Evolutionary conservation across 2,113 vertebrate genomes (phyloP).

Genomic region (Laterallus jamaicensis): DNA sequence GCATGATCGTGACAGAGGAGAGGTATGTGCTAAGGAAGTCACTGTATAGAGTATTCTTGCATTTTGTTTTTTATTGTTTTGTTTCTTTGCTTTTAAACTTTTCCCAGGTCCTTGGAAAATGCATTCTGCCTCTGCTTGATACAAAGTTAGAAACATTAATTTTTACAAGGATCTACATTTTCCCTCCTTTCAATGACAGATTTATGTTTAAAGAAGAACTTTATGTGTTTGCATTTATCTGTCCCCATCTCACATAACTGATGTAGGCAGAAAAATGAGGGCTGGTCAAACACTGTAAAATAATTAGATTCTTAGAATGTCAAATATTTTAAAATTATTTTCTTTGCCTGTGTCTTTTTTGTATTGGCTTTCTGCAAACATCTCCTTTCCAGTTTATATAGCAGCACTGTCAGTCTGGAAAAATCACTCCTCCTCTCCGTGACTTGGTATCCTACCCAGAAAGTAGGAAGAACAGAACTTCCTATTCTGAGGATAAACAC

Average conservation of each 20-base stretch:
- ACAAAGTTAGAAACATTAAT: background rate
- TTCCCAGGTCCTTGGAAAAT: background rate
- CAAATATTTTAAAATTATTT: background rate
- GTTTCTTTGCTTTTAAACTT: background rate
- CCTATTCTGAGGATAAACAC: background rate
- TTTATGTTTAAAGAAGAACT: background rate
- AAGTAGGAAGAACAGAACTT: background rate
- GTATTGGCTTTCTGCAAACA: background rate
- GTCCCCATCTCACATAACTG: background rate
- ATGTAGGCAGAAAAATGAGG: background rate
- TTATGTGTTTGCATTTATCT: background rate
- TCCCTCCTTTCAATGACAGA: background rate
- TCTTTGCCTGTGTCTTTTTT: background rate
- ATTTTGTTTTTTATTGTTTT: background rate
- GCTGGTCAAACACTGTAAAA: background rate
- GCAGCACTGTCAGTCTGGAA: background rate
- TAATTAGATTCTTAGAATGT: constrained; percentile 18
- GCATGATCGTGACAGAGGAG: background rate
- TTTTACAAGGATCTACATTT: background rate
- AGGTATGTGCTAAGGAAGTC: background rate
- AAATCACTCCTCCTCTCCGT: background rate
- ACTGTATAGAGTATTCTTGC: background rate
- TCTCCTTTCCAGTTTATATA: background rate
- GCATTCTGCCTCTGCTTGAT: background rate
- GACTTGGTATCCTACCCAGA: background rate